Evolutionary conservation across 2,888 invertebrate species (phyloP), one percentile per base, ranked within the genome.

Genomic region (Drosophila differens): DNA sequence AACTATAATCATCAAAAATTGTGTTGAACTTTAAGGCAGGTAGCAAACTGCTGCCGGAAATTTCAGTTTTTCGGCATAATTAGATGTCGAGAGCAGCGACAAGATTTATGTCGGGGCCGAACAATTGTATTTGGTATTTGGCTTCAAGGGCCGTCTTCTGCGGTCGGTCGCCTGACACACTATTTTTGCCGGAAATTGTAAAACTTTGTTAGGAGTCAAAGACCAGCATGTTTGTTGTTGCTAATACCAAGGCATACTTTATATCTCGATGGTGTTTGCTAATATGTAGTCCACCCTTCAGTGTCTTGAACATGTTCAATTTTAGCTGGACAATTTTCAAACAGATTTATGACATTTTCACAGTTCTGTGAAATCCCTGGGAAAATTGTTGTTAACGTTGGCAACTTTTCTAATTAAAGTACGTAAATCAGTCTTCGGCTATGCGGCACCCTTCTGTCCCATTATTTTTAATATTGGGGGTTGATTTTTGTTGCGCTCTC

Each of bases 31-130:
- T 65, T 44, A 63, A 66, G 30, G 55, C 72, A 77, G 77, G 68
- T 79, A 76, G 77, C 47, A 41, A 58, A 54, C n/a, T 44, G 25
- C 59, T 49, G 68, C 72, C 76, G 79, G 74, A 81, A 74, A 74
- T 70, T 81, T 74, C 22, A 6, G 64, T 62, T 74, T 81, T 79
- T 67, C 81, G 60, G 74, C 60, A 70, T 81, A 81, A 83, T 83
- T 83, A 82, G 76, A 33, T 72, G 70, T 54, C 74, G 30, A 28
- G 58, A 67, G 57, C 70, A 52, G 53, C 47, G 37, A 44, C 39
- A 65, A 71, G 81, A 81, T 83, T 74, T 80, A 82, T 76, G 63
- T 47, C 61, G 39, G 55, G 22, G 52, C 14, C 35, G 37, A 69
- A 22, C 37, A 69, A 57, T 68, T 68, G 57, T 37, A n/a, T 28